Base-by-base conservation (phyloP, 2,797 vertebrate genomes). In the Esox masquinongy region DNA sequence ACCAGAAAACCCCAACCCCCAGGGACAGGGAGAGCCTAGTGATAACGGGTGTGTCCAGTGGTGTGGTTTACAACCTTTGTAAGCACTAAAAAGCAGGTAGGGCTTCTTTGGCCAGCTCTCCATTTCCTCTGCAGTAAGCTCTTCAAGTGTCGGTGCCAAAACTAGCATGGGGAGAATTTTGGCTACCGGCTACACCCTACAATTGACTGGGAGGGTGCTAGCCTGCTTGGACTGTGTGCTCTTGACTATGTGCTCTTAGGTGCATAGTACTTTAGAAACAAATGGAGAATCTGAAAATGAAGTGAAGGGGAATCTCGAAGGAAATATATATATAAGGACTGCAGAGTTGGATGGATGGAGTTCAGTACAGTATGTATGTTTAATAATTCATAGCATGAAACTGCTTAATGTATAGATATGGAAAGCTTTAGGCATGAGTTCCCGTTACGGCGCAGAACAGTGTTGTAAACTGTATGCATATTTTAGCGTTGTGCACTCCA, bases 61-160 rank as follows among this genome's bases (percentile, higher is more conserved):
- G 70, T 71, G 49, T 56, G 70, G 29, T 49, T 71, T 71, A 56
- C 70, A 31, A 50, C 70, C 49, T 71, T 71, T 53, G 70, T 71
- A 49, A 71, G 70, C 70, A 53, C 49, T 34, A 14, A 53, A 43
- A 36, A 36, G 29, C 50, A 71, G 49, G 26, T 29, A 51, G 70
- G 70, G 43, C 22, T 31, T 16, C 69, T 53, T 31, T 29, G 47
- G 49, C 70, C 50, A 29, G 31, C 70, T 53, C 70, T 19, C 26
- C 50, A n/a, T 34, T 71, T 71, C 26, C 24, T 49, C 6, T 26
- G 24, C 50, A 5, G 70, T 31, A 34, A 67, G 31, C 29, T 6
- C 31, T 19, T 31, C 29, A 67, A 34, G 29, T 67, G 64, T 67
- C 26, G 5, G 26, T 66, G 63, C 63, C 63, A 66, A 66, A 66